These are phyloP conservation scores for Palythoa grandis DNA, from an alignment of 92 coral and sea anemone species.

Conservation along the genomic window DNA sequence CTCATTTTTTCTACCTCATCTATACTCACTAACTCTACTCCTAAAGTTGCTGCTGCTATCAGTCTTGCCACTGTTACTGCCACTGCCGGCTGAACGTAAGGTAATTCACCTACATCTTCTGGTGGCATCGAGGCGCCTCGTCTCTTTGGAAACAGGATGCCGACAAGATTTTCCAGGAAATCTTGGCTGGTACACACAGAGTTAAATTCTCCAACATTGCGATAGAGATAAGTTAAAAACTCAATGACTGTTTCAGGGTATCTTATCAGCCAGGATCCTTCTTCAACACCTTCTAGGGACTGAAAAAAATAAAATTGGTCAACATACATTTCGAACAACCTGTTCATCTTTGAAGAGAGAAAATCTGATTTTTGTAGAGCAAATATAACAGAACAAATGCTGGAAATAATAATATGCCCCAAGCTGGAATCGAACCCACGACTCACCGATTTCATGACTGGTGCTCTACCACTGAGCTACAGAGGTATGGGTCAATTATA, in stretches of 20 bases:
- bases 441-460: no score
- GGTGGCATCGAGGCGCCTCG: constrained; percentile 54
- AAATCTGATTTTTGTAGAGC: no score
- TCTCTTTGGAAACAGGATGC: constrained; percentile 82
- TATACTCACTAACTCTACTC: constrained; percentile 32
- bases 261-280: constrained; percentile 83
- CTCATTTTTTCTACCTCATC: not conserved
- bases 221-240: constrained; percentile 86
- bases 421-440: no score
- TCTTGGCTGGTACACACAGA: constrained; percentile 85
- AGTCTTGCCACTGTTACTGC: constrained; percentile 35
- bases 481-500: no score
- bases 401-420: no score
- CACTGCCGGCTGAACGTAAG: constrained; percentile 26
- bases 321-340: no score
- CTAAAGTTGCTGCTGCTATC: constrained; percentile 28
- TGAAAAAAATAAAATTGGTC: constrained; percentile 14
- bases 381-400: no score
- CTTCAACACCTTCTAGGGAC: constrained; percentile 78
- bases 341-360: no score
- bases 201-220: constrained; percentile 78
- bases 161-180: constrained; percentile 91
- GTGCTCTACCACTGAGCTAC: no score
- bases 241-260: constrained; percentile 92
- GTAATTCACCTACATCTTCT: constrained; percentile 66